These are phyloP conservation scores for Hymenochirus boettgeri DNA, from an alignment of 2,113 vertebrate species.

Conservation along the genomic window DNA sequence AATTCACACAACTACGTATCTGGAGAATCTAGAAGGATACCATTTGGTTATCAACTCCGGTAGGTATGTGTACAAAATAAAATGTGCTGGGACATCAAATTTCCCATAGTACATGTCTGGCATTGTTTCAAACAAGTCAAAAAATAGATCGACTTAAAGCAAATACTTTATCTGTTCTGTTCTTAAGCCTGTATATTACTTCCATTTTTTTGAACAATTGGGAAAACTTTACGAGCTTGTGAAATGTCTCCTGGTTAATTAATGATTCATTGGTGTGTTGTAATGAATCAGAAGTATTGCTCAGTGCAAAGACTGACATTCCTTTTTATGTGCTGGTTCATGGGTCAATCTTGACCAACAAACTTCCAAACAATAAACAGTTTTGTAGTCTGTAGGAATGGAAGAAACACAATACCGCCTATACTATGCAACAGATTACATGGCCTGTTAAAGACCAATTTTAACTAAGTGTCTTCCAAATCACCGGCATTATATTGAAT, in stretches of 20 bases:
- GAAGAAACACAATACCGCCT: background rate
- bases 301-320: background rate
- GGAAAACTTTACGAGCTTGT: conserved; percentile 12
- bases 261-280: conserved; percentile 30
- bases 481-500: too few relatives aligned
- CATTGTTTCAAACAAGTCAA: conserved; percentile 19
- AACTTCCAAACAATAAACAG: too few relatives aligned
- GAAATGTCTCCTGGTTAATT: conserved; percentile 21
- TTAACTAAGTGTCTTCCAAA: too few relatives aligned
- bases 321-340: too few relatives aligned
- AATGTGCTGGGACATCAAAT: conserved; percentile 19
- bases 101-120: conserved; percentile 33
- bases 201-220: conserved; percentile 8
- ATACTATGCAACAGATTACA: background rate
- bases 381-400: background rate
- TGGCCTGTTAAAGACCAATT: too few relatives aligned
- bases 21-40: too few relatives aligned
- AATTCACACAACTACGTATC: too few relatives aligned
- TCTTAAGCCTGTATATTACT: conserved; percentile 8
- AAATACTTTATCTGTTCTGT: conserved; percentile 12
- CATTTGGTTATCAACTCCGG: too few relatives aligned
- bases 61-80: background rate
- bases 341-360: too few relatives aligned
- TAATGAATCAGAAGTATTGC: background rate
- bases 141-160: conserved; percentile 24